phyloP scores from a whole-genome alignment of 30 jellyfish, hydroid and myxozoan species.

The Catostylus mosaicus region DNA sequence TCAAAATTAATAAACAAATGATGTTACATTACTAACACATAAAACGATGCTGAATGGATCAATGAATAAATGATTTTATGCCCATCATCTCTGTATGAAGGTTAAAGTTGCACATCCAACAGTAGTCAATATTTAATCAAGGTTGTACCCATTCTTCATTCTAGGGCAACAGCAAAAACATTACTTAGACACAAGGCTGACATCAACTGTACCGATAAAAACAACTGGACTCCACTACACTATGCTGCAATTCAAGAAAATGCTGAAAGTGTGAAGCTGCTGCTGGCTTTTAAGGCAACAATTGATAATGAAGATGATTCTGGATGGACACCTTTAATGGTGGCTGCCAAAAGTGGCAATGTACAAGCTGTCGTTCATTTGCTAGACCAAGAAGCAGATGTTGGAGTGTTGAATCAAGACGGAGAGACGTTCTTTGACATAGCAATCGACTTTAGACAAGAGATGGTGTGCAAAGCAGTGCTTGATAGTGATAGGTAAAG shows the following conservation, averaged over 20 bases:
- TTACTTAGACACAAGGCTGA: conserved; percentile 32
- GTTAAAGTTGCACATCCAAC: no score
- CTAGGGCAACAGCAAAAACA: conserved; percentile 9
- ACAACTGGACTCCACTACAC: conserved; percentile 37
- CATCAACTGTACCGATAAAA: conserved; percentile 9
- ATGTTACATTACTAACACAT: no score
- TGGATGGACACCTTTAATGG: conserved; percentile 57
- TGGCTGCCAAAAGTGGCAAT: conserved; percentile 53
- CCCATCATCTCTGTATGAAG: no score
- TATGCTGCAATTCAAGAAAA: conserved; percentile 31
- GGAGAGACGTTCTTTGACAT: conserved; percentile 53
- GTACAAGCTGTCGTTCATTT: conserved; percentile 19
- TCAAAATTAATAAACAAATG: no score
- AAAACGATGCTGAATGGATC: no score
- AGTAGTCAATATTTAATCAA: no score
- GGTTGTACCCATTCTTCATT: no score
- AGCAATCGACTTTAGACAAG: conserved; percentile 42
- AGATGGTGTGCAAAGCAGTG: conserved; percentile 52
- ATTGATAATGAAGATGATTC: conserved; percentile 32
- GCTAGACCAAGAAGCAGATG: conserved; percentile 43
- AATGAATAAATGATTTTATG: no score
- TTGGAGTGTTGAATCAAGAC: conserved; percentile 21
- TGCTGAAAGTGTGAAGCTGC: not conserved
- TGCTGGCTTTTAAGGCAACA: conserved; percentile 14
- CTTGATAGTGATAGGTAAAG: conserved; percentile 46